phyloP scores from a whole-genome alignment of 1,140 invertebrate species.

The Drosophila asahinai region DNA sequence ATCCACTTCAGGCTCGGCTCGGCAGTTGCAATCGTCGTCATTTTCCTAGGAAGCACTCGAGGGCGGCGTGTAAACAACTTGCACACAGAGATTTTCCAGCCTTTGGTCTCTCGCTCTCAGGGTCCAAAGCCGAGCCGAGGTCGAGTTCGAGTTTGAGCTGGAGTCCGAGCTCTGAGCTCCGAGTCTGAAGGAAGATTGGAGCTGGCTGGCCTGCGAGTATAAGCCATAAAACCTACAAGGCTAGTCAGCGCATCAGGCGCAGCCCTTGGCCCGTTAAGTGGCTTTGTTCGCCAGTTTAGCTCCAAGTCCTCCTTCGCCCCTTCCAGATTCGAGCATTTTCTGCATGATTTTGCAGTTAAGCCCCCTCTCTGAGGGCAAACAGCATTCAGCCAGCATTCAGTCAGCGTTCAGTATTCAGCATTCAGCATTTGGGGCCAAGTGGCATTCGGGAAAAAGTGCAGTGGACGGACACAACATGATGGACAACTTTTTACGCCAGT shows the following conservation, averaged over 20 bases:
- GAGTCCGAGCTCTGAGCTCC: neutral
- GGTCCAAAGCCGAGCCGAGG: neutral
- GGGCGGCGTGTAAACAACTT: conserved; percentile 72
- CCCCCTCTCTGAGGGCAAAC: conserved; percentile 18
- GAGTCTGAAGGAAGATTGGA: conserved; percentile 8
- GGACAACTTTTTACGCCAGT: conserved; percentile 36
- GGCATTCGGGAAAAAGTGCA: conserved; percentile 39
- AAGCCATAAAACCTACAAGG: conserved; percentile 58
- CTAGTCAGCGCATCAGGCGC: conserved; percentile 66
- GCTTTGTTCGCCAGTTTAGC: conserved; percentile 67
- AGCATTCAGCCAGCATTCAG: conserved; percentile 12
- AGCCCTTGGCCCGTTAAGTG: conserved; percentile 65
- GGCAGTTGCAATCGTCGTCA: conserved; percentile 60
- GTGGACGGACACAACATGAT: conserved; percentile 25
- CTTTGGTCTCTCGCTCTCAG: conserved; percentile 20
- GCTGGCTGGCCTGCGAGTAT: neutral
- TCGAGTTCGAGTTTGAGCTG: neutral
- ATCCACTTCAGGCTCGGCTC: conserved; percentile 60
- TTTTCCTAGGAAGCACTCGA: conserved; percentile 82
- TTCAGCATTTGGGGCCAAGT: conserved; percentile 37
- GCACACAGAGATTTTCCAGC: conserved; percentile 56
- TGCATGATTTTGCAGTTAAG: conserved; percentile 79
- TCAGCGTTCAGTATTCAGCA: conserved; percentile 7
- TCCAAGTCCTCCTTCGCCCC: neutral
- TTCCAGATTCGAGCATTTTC: conserved; percentile 47